phyloP scores from a whole-genome alignment of 2,888 invertebrate species.

The Heterodera filipjevi region DNA sequence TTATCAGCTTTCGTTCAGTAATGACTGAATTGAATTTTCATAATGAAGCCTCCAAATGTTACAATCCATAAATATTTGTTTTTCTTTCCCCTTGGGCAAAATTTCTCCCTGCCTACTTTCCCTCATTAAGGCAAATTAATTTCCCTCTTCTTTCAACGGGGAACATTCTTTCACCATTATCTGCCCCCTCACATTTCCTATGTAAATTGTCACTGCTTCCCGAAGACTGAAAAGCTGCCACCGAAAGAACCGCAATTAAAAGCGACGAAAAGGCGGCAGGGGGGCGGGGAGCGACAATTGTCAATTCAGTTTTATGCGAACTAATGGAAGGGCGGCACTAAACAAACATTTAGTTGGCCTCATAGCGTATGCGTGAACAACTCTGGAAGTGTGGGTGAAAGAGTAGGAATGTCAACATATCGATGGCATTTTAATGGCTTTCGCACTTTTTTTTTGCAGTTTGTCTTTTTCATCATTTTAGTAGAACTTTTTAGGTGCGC shows the following conservation, averaged over 20 bases:
- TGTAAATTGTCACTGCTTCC: neutral
- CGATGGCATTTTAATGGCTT: no score
- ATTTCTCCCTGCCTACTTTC: neutral
- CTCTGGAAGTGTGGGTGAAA: no score
- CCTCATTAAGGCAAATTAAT: constrained; percentile 8
- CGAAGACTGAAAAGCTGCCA: neutral
- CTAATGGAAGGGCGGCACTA: neutral
- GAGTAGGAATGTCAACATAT: no score
- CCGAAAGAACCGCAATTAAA: neutral
- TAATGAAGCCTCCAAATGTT: no score
- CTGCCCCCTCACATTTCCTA: neutral
- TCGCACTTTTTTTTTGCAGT: no score
- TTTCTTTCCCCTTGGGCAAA: neutral
- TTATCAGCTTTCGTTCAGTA: no score
- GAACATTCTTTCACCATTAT: neutral
- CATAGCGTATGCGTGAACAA: no score
- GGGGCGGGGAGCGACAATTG: neutral
- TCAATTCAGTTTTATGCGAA: neutral
- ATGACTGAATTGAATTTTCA: no score
- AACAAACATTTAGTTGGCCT: neutral
- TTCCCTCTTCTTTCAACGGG: neutral
- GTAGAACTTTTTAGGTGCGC: no score
- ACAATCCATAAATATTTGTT: neutral
- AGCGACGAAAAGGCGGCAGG: neutral
- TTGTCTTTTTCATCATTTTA: no score